Evolutionary conservation across 2,888 invertebrate species (phyloP).

Genomic region (Rhynchonema sp.): DNA sequence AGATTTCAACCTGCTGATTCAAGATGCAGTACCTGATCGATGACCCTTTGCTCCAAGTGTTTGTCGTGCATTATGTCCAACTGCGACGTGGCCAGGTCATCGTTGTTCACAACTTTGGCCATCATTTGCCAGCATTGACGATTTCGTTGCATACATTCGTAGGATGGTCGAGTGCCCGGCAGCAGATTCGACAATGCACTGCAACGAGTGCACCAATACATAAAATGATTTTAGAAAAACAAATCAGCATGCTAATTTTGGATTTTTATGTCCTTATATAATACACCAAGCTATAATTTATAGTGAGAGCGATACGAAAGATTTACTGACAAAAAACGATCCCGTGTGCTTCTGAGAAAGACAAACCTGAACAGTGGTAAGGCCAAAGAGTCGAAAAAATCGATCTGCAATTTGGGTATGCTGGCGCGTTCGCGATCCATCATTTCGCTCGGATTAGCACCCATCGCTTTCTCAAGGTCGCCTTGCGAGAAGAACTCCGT

Average conservation of each 20-base stretch:
- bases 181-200: neutral
- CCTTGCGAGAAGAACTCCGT: slow-evolving; percentile 71
- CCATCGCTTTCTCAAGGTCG: slow-evolving; percentile 59
- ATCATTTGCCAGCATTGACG: slow-evolving; percentile 4
- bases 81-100: neutral
- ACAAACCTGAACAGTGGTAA: slow-evolving; percentile 39
- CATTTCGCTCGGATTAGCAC: slow-evolving; percentile 49
- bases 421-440: slow-evolving; percentile 62
- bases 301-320: too few species aligned
- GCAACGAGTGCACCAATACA: too few species aligned
- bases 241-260: too few species aligned
- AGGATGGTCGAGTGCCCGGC: neutral
- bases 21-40: too few species aligned
- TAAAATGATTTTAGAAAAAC: too few species aligned
- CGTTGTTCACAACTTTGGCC: neutral
- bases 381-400: slow-evolving; percentile 44
- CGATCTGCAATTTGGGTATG: slow-evolving; percentile 59
- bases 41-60: slow-evolving; percentile 1
- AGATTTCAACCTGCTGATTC: too few species aligned
- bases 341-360: neutral
- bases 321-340: too few species aligned
- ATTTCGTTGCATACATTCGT: neutral
- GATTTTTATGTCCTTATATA: too few species aligned
- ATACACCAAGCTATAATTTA: too few species aligned
- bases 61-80: slow-evolving; percentile 1